A percentile compares a stretch with the other conserved stretches of the same genome.
phyloP scores from a whole-genome alignment of 2,113 vertebrate genomes.

The Hydropotes inermis region DNA sequence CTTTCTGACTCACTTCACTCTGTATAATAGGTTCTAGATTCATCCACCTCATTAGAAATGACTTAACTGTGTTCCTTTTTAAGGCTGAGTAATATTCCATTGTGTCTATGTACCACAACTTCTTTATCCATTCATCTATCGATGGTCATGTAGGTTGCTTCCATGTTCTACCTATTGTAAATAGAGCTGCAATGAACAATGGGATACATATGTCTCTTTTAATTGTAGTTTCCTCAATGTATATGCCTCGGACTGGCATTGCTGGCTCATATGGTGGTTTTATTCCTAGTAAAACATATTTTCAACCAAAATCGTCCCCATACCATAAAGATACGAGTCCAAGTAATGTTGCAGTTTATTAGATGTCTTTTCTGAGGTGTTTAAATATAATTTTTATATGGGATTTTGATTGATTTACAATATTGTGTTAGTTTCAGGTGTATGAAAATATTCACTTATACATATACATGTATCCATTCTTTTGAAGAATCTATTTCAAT shows the following conservation, averaged over 20 bases:
- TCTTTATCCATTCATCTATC: not conserved
- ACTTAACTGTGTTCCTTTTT: not conserved
- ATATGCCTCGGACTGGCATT: not conserved
- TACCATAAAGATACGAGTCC: not conserved
- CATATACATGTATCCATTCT: not conserved
- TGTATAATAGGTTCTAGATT: not conserved
- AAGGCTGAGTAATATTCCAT: not conserved
- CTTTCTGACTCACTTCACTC: not conserved
- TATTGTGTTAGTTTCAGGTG: not conserved
- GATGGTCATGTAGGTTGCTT: not conserved
- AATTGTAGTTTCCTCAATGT: not conserved
- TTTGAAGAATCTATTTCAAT: not conserved
- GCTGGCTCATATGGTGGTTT: not conserved
- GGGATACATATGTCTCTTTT: not conserved
- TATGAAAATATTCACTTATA: not conserved
- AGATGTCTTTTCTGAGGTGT: not conserved
- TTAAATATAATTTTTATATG: not conserved
- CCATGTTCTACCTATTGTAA: not conserved
- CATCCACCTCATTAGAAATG: not conserved
- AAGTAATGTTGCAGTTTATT: not conserved
- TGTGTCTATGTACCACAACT: not conserved
- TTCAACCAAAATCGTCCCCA: not conserved
- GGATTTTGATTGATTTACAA: not conserved
- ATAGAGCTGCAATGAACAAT: not conserved
- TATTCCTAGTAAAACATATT: not conserved